Percentiles rank a stretch among this genome's conserved stretches.
Conservation (phyloP, 1,140 invertebrate genomes). For the Cydia strobilella region DNA sequence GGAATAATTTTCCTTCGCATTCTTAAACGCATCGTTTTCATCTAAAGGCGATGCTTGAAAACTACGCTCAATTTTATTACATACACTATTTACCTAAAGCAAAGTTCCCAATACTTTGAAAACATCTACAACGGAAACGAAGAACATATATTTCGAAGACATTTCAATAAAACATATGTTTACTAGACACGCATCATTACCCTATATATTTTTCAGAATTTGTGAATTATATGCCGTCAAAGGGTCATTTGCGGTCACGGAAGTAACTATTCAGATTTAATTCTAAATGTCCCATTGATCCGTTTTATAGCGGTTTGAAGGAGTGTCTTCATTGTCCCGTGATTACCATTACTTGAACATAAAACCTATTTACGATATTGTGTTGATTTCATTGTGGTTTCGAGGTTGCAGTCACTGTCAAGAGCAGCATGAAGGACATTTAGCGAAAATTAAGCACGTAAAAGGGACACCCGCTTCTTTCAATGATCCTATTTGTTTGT, state of each 20-base stretch:
- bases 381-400: conserved; percentile 51
- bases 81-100: too few species aligned
- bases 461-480: not conserved
- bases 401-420: conserved; percentile 60
- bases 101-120: too few species aligned
- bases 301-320: conserved; percentile 50
- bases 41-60: too few species aligned
- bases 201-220: not conserved
- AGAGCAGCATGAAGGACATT: conserved; percentile 47
- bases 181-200: conserved; percentile 7
- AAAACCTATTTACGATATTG: conserved; percentile 58
- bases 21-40: not conserved
- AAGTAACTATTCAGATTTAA: conserved; percentile 56
- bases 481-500: not conserved
- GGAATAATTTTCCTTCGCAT: not conserved
- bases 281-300: conserved; percentile 42
- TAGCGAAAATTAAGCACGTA: not conserved
- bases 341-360: conserved; percentile 63
- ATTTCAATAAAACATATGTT: not conserved
- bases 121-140: not conserved
- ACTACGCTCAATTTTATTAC: too few species aligned
- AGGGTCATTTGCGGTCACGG: conserved; percentile 43
- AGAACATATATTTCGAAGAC: not conserved
- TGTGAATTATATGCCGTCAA: conserved; percentile 15
- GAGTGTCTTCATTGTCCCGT: conserved; percentile 53